These are phyloP conservation scores for Tor tambroides DNA, from an alignment of 2,113 vertebrate species.

Conservation along the genomic window DNA sequence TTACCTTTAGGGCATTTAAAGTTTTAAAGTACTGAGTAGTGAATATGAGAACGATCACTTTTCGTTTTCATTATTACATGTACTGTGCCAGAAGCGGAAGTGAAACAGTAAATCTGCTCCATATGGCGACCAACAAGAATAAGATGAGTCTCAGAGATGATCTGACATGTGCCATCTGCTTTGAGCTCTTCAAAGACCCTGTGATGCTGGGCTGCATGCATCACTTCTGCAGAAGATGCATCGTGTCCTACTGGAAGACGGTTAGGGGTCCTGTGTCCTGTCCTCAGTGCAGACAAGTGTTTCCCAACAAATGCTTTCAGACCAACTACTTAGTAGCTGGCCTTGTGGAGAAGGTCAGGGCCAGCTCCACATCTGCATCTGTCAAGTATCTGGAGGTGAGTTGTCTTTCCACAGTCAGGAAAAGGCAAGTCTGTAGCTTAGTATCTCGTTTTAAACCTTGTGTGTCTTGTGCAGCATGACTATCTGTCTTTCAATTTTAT, in stretches of 20 bases:
- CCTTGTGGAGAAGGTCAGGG: conserved; percentile 84
- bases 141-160: conserved; percentile 79
- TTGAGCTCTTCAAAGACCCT: conserved; percentile 82
- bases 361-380: conserved; percentile 64
- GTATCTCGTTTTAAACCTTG: neutral
- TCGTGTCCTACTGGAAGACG: conserved; percentile 80
- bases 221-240: conserved; percentile 86
- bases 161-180: conserved; percentile 87
- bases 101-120: conserved; percentile 34
- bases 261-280: conserved; percentile 73
- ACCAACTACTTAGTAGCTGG: conserved; percentile 82
- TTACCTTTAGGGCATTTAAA: neutral
- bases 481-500: neutral
- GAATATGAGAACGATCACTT: conserved; percentile 22
- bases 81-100: conserved; percentile 39
- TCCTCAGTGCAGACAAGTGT: conserved; percentile 81
- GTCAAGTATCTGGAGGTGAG: conserved; percentile 72
- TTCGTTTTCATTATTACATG: neutral
- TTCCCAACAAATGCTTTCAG: conserved; percentile 76
- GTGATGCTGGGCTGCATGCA: conserved; percentile 90
- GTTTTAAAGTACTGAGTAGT: neutral
- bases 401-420: neutral
- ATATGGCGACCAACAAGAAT: conserved; percentile 49
- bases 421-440: conserved; percentile 41
- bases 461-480: neutral